A percentile compares a stretch with the other conserved stretches of the same genome.
Evolutionary conservation across 2,113 vertebrate genomes (phyloP).

Genomic region (Spheniscus mendiculus): DNA sequence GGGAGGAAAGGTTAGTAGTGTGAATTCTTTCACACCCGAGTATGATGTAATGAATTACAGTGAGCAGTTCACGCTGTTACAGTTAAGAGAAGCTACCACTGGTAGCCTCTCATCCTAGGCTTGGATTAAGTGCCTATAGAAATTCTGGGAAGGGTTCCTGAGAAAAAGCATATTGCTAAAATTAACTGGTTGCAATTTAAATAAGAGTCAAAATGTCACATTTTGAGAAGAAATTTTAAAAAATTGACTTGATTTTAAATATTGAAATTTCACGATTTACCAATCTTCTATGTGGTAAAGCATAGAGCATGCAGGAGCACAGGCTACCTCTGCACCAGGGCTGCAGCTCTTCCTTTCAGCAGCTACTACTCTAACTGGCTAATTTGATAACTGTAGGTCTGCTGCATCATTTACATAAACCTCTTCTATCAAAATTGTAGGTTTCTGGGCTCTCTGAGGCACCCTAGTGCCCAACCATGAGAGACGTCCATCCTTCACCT

Average conservation of each 20-base stretch:
- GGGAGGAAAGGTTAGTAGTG: conserved; percentile 5
- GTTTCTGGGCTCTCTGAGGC: not conserved
- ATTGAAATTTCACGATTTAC: not conserved
- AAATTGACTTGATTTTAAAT: not conserved
- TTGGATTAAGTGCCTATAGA: not conserved
- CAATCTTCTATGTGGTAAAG: not conserved
- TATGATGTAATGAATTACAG: not conserved
- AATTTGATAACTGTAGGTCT: not conserved
- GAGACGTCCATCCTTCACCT: not conserved
- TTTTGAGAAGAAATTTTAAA: not conserved
- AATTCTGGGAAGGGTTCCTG: not conserved
- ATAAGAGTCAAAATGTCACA: not conserved
- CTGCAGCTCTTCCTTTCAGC: not conserved
- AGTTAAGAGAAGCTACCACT: not conserved
- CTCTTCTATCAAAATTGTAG: not conserved
- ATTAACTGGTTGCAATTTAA: not conserved
- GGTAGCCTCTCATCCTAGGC: not conserved
- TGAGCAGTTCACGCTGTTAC: not conserved
- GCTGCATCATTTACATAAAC: not conserved
- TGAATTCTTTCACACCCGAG: not conserved
- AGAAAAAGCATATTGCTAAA: not conserved
- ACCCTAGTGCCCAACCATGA: not conserved
- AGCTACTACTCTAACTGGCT: not conserved
- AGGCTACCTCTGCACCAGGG: not conserved
- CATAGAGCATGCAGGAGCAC: not conserved